phyloP scores from a whole-genome alignment of 2,797 vertebrate species.

The Ataeniobius toweri region DNA sequence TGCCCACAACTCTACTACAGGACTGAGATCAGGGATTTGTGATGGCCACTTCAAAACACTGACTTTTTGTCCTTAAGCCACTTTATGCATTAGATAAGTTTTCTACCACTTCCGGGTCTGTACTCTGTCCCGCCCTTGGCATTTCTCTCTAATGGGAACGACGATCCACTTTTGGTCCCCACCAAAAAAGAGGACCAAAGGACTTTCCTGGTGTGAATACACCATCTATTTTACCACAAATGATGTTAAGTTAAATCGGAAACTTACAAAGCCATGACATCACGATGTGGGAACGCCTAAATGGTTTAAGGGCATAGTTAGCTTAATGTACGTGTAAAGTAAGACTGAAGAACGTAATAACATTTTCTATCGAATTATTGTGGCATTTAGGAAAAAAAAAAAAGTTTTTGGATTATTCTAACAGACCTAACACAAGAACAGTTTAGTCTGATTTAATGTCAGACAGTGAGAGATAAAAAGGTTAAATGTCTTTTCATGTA shows the following conservation, averaged over 20 bases:
- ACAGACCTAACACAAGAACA: background rate
- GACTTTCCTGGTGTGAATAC: too few relatives aligned
- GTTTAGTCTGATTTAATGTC: background rate
- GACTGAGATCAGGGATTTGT: background rate
- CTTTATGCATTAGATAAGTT: too few relatives aligned
- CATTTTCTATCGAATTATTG: background rate
- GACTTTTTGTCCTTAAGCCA: background rate
- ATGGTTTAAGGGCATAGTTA: background rate
- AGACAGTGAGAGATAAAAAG: background rate
- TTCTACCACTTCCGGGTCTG: too few relatives aligned
- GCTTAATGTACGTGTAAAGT: background rate
- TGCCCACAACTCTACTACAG: background rate
- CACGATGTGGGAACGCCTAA: background rate
- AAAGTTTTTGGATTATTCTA: background rate
- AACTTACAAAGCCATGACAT: background rate
- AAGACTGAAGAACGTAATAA: background rate
- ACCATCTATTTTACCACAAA: background rate
- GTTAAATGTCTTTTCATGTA: background rate
- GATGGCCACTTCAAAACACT: background rate
- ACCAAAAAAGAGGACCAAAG: too few relatives aligned
- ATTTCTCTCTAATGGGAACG: too few relatives aligned
- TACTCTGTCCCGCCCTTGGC: too few relatives aligned
- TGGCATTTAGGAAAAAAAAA: background rate
- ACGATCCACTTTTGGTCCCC: too few relatives aligned
- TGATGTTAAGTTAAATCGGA: background rate